Base-by-base conservation (phyloP, 2,888 invertebrate genomes). In the Caenorhabditis doughertyi region DNA sequence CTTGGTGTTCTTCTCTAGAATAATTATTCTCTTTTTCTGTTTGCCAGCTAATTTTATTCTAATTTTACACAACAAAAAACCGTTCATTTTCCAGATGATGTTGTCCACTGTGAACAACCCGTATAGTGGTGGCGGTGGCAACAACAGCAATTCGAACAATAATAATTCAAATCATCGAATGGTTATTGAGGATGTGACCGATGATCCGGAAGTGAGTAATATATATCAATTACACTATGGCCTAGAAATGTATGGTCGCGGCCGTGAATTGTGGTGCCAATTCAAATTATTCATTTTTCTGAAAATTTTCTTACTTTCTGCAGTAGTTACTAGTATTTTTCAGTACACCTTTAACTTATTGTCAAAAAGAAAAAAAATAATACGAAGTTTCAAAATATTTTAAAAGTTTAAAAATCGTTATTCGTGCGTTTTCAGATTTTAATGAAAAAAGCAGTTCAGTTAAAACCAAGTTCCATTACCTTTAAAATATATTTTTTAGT, bases 101-200 rank as follows among this genome's bases (percentile, higher is more conserved):
- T 53, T 83, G 73, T 73, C 83, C 64, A 70, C 83, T 32, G 62
- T 70, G 35, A 79, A 73, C 16, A 82, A 82, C 51, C 82, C 77
- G 64, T 82, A 77, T 64, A 32, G 79, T 29, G 76, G 58, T 64
- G 65, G 76, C 67, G 29, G 21, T 53, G 56, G 58, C 56, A 53
- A 53, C 64, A 58, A 62, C 49, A 53, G 47, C 56, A 58, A 62
- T 42, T 72, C 68, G 11, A 72, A 81, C 51, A 79, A 62, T 32
- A 76, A 76, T 47, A 76, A 62, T 35, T 64, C 72, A 18, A 79
- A 83, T 55, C 74, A 79, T 58, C 81, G 76, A 35, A 87, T 85
- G 83, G 84, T 85, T 42, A 89, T 89, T 49, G 89, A 89, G 51
- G 89, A 89, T 62, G 89, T 89, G n/a, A 89, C 89, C 8, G 89